Base-by-base conservation (phyloP, 2,888 invertebrate genomes). In the Polyploca ridens region DNA sequence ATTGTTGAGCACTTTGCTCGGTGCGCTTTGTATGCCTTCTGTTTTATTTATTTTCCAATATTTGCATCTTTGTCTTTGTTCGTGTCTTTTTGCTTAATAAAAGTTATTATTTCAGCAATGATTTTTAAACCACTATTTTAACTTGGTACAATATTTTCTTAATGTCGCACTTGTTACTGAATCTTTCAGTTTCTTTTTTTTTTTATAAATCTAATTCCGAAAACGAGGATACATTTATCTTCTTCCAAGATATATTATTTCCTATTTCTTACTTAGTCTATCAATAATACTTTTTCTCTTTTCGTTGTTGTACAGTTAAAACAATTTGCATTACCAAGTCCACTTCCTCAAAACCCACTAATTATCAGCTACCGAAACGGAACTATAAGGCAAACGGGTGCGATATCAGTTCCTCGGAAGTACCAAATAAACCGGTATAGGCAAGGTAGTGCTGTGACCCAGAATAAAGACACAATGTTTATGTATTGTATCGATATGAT, bases 381-480 rank as follows among this genome's bases (percentile, higher is more conserved):
- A 54, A 54, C 19, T 19, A 4, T 54, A 54, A 54, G 54, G 54
- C 19, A 10, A 54, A 54, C 54, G 2, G 54, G 19, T 54, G 19
- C 8, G 19, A 19, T 54, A 54, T 54, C 54, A 8, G 54, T 54
- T 54, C 46, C 46, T 46, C 54, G 54, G 54, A 54, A 54, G 54
- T 54, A 10, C 54, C 54, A 1, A 54, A 46, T 46, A 46, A 54
- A 54, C 54, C 54, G 54, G 54, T 54, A 54, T 19, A 16, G 54
- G 54, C 19, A 54, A 54, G 54, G 54, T 54, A 54, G 19, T 54
- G 54, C 19, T 54, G 54, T 54, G 54, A 54, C 54, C 54, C 54
- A 54, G 54, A 54, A 54, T 54, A 54, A 54, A 10, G 16, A 54
- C 19, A 6, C 19, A 7, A 54, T 54, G 54, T 54, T 19, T 54